Conservation (phyloP, 2,797 vertebrate genomes). For the Peromyscus aztecus region DNA sequence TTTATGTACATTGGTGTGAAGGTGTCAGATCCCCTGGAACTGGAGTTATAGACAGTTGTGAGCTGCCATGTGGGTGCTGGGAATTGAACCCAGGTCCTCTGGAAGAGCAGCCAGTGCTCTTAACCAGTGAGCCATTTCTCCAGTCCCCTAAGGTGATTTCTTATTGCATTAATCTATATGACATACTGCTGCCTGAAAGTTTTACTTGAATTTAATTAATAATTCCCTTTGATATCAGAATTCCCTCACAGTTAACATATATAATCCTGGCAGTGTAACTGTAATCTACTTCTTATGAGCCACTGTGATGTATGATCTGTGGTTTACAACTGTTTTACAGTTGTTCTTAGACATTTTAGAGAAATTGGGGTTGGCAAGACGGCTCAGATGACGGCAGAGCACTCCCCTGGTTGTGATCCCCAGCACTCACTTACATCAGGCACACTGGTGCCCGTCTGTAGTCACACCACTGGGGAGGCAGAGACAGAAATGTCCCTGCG, state of each 20-base stretch:
- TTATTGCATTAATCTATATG: constrained; percentile 45
- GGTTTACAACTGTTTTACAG: constrained; percentile 32
- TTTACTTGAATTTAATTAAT: constrained; percentile 21
- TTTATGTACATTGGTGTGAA: no score
- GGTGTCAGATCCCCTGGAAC: no score
- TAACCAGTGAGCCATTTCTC: no score
- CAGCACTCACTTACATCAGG: not conserved
- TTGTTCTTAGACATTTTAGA: constrained; percentile 8
- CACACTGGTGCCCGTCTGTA: not conserved
- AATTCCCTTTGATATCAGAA: constrained; percentile 18
- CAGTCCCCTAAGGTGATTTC: not conserved
- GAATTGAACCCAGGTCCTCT: no score
- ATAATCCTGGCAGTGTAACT: not conserved
- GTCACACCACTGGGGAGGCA: not conserved
- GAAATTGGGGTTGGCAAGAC: not conserved
- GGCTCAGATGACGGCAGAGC: not conserved
- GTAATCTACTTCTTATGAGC: constrained; percentile 37
- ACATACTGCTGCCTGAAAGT: not conserved
- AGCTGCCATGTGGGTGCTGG: no score
- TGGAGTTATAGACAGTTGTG: no score
- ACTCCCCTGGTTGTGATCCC: not conserved
- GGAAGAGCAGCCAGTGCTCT: no score
- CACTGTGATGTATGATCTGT: not conserved
- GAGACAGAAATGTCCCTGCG: not conserved
- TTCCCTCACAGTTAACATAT: constrained; percentile 3